Base-by-base conservation (phyloP, 2,888 invertebrate species). In the Tenthredo amoena region DNA sequence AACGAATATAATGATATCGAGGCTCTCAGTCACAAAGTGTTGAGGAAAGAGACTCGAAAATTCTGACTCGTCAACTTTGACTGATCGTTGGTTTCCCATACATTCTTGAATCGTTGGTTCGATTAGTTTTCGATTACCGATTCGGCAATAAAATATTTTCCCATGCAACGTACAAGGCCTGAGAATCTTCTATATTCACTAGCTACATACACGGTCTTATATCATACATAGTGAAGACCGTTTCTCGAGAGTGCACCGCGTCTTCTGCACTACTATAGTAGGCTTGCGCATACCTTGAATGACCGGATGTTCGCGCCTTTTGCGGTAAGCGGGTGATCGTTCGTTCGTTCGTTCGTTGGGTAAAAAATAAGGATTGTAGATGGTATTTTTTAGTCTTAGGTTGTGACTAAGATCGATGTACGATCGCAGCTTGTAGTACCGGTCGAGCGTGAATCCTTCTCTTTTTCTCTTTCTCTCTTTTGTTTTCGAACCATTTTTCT, bases 301-400 rank as follows among this genome's bases (percentile, higher is more conserved):
- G 83, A 47, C 83, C 83, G 83, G 83, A 83, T 83, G 83, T 83
- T 83, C 65, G 83, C 83, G 83, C 83, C 83, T 83, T 83, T 68
- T 83, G 83, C 83, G 83, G 83, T 83, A 68, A 83, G n/a, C 68
- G 83, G 31, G 68, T 83, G 82, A 68, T 50, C 68, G 83, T 31
- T 47, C 65, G 82, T 65, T 43, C 68, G 65, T 43, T 68, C 31
- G 15, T 65, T 71, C 47, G 43, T 65, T 47, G 34, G 34, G 34
- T 68, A 47, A 65, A 83, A 71, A 47, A 31, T 31, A 50, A 62
- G 43, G 43, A 74, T 34, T 50, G 18, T 40, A 18, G 9, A 77
- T 77, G 50, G 40, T 77, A 55, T 40, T 74, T 74, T 74, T 74
- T 43, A 74, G n/a, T 74, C 72, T 34, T n/a, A 40, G 21, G 5